Evolutionary conservation across 2,113 vertebrate genomes (phyloP).

Genomic region (Rousettus leschenaultii): DNA sequence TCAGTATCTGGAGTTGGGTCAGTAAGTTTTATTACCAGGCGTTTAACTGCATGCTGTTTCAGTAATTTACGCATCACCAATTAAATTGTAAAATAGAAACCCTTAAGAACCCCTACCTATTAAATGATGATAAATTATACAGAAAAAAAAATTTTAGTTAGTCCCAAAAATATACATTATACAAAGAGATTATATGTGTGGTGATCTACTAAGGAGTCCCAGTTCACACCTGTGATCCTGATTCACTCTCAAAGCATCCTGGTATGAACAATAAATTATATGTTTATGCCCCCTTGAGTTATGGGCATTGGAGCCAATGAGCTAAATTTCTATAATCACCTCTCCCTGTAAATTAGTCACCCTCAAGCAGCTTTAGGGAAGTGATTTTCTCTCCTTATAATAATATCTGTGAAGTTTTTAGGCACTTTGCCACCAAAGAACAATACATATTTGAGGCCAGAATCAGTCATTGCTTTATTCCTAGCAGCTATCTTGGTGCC

Average conservation of each 20-base stretch:
- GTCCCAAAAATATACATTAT: background rate
- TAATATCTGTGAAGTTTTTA: background rate
- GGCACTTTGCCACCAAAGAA: background rate
- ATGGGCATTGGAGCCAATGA: background rate
- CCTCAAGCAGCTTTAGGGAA: background rate
- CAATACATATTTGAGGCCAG: background rate
- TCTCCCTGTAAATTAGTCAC: background rate
- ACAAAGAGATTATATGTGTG: background rate
- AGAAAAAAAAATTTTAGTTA: background rate
- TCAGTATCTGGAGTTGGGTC: no score
- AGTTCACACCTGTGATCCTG: background rate
- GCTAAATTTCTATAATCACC: background rate
- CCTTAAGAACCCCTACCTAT: background rate
- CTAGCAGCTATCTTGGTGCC: background rate
- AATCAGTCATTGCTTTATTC: background rate
- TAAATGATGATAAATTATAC: background rate
- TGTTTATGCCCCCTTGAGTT: background rate
- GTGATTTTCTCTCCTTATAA: background rate
- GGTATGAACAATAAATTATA: background rate
- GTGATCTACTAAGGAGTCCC: background rate
- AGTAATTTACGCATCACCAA: background rate
- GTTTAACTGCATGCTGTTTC: background rate
- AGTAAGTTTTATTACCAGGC: no score
- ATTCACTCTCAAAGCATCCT: background rate
- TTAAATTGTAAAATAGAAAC: background rate